A percentile compares a stretch with the other conserved stretches of the same genome.
Conservation (phyloP, 2,113 vertebrate species). For the Neogobius melanostomus region DNA sequence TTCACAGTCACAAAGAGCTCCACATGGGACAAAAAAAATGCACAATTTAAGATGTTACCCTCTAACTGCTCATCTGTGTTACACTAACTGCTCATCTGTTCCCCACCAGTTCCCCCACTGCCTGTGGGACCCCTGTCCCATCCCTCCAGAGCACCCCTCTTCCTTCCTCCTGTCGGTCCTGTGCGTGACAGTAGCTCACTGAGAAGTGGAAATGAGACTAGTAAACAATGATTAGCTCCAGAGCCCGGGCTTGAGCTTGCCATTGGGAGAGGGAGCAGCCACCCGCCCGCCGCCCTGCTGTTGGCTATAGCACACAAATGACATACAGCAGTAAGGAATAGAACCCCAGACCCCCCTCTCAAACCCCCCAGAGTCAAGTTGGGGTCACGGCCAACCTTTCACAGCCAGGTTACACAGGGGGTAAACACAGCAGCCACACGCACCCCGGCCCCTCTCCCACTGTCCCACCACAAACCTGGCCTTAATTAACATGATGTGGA, state of each 20-base stretch:
- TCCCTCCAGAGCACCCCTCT: conserved; percentile 25
- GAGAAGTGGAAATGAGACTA: conserved; percentile 84
- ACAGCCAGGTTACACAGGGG: conserved; percentile 76
- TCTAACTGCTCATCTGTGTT: conserved; percentile 24
- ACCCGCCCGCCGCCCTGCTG: conserved; percentile 43
- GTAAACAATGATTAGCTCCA: conserved; percentile 86
- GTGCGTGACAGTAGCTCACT: conserved; percentile 85
- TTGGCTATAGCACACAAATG: conserved; percentile 28
- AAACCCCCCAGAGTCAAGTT: conserved; percentile 65
- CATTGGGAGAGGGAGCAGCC: conserved; percentile 61
- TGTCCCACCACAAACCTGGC: conserved; percentile 73
- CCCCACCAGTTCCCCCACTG: conserved; percentile 54
- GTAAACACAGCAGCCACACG: conserved; percentile 81
- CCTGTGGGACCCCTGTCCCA: conserved; percentile 54
- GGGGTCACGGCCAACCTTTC: conserved; percentile 79
- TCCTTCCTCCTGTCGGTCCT: conserved; percentile 67
- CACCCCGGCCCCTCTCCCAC: conserved; percentile 50
- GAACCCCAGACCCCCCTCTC: conserved; percentile 28
- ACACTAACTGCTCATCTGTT: conserved; percentile 31
- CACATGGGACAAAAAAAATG: not conserved
- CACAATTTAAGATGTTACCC: conserved; percentile 16
- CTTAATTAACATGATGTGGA: conserved; percentile 78
- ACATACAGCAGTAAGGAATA: conserved; percentile 38
- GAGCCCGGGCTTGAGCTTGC: conserved; percentile 61
- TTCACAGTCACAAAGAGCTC: not conserved